Conservation (phyloP, 2,113 vertebrate genomes). For the Campylomormyrus numenius region DNA sequence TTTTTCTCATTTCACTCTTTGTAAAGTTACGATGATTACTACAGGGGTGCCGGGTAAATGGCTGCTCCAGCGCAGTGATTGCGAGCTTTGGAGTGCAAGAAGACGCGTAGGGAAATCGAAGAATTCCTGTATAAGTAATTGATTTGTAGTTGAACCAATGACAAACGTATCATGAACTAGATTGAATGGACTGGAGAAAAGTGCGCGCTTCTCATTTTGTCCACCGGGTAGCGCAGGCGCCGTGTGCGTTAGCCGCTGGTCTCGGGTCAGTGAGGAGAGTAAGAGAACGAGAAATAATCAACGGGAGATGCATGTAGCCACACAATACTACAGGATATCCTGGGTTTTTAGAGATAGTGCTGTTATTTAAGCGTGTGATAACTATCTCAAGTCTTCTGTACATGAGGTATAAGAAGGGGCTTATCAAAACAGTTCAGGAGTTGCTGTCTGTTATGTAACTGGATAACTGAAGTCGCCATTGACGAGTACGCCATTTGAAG, state of each 20-base stretch:
- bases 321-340: background rate
- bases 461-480: background rate
- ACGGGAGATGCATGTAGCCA: background rate
- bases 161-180: background rate
- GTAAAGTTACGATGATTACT: background rate
- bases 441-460: background rate
- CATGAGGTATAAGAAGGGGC: background rate
- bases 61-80: background rate
- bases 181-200: background rate
- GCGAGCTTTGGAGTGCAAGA: background rate
- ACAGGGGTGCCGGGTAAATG: background rate
- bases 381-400: background rate
- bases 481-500: background rate
- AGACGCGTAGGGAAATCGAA: background rate
- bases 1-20: background rate
- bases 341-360: background rate
- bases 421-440: background rate
- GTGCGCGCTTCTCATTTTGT: background rate
- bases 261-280: background rate
- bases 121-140: background rate
- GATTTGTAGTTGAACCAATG: background rate
- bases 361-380: background rate
- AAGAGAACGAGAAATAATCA: background rate
- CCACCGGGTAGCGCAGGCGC: conserved; percentile 4
- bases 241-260: background rate